Conservation (phyloP, 2,888 invertebrate species). For the Poecilobothrus nobilitatus region DNA sequence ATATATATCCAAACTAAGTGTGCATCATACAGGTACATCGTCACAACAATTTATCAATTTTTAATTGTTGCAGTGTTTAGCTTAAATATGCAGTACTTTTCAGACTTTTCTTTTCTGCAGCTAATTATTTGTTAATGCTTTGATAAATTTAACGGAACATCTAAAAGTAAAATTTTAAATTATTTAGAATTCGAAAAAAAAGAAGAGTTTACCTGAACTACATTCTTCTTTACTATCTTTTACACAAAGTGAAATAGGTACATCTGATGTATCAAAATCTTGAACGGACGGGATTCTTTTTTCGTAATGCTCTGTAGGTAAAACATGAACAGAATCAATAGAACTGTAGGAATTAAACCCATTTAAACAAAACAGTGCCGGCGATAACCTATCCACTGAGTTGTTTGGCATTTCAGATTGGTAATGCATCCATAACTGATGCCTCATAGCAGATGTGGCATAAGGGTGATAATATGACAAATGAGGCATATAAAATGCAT, state of each 20-base stretch:
- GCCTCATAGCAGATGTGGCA: conserved; percentile 43
- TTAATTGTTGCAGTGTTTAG: background rate
- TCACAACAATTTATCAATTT: background rate
- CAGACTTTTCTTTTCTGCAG: background rate
- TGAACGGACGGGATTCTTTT: background rate
- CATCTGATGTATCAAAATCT: background rate
- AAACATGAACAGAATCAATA: background rate
- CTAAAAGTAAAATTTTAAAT: conserved; percentile 49
- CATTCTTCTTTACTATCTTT: conserved; percentile 38
- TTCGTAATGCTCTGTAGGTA: background rate
- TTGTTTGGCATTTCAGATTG: conserved; percentile 37
- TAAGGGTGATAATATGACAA: conserved; percentile 39
- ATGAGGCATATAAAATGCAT: conserved; percentile 42
- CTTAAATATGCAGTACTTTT: conserved; percentile 24
- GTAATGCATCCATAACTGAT: conserved; percentile 48
- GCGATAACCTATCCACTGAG: conserved; percentile 23
- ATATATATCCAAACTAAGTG: background rate
- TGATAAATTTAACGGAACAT: conserved; percentile 83
- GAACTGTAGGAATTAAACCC: background rate
- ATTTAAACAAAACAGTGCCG: conserved; percentile 30
- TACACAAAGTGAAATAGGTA: background rate
- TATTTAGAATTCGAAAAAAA: conserved; percentile 7
- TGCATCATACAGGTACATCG: conserved; percentile 4
- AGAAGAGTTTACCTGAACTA: conserved; percentile 38
- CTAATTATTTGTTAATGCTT: conserved; percentile 53